phyloP scores from a whole-genome alignment of 2,888 invertebrate species.

The Pollenia angustigena region DNA sequence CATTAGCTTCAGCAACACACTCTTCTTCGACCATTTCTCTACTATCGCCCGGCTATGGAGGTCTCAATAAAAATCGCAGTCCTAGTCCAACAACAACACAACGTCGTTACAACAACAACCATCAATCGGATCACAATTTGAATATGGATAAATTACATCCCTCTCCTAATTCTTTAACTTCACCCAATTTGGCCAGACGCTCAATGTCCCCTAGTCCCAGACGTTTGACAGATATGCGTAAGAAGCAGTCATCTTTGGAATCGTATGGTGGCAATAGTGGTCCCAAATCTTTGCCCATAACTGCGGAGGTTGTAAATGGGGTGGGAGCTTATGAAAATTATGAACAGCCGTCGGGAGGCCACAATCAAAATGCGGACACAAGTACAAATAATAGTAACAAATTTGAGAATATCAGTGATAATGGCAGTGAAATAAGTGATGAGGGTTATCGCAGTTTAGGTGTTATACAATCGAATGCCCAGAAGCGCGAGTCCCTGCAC shows the following conservation, averaged over 20 bases:
- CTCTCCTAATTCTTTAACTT: conserved; percentile 70
- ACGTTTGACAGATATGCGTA: conserved; percentile 82
- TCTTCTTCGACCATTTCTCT: conserved; percentile 68
- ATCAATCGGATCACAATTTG: conserved; percentile 59
- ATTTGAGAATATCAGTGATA: conserved; percentile 89
- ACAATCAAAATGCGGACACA: conserved; percentile 57
- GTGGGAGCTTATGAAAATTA: conserved; percentile 72
- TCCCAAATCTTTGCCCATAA: conserved; percentile 79
- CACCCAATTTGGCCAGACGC: conserved; percentile 81
- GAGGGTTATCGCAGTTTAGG: conserved; percentile 93
- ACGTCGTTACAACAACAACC: conserved; percentile 82
- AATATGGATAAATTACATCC: conserved; percentile 58
- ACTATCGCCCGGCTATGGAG: conserved; percentile 77
- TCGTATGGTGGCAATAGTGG: conserved; percentile 76
- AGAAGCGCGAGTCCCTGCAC: conserved; percentile 88
- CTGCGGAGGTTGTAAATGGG: conserved; percentile 68
- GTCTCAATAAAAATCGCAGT: conserved; percentile 83
- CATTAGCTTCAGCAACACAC: conserved; percentile 55
- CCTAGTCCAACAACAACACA: conserved; percentile 85
- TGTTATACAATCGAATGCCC: conserved; percentile 86
- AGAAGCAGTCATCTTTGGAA: conserved; percentile 82
- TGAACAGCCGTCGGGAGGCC: conserved; percentile 61
- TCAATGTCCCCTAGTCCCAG: conserved; percentile 84
- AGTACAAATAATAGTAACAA: conserved; percentile 78
- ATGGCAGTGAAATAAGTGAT: conserved; percentile 93